Base-by-base conservation (phyloP, 53 echinoderm and acorn worm species). In the Mesocentrotus franciscanus region DNA sequence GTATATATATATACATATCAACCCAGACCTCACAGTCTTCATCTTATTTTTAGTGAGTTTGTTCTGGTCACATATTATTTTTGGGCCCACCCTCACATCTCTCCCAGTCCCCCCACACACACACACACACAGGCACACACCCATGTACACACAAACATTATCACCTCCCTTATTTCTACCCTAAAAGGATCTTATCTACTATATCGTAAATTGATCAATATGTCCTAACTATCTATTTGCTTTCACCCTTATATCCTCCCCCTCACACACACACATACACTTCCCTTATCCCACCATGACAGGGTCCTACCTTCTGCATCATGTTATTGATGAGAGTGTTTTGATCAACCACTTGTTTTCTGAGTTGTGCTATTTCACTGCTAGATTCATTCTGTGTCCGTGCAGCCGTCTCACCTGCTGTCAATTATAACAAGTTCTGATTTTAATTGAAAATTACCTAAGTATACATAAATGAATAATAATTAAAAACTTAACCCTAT, bases 331-430 rank as follows among this genome's bases (percentile, higher is more conserved):
- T 93, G 33, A 81, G 81, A 16, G 17, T 35, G 11, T 78, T 78
- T 24, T 93, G 93, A 57, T 93, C 93, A 60, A 56, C 78, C 16
- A 93, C 60, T 36, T 93, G 93, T 57, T 81, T 79, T 59, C 60
- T 93, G 60, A 93, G 93, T 81, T 60, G 79, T 56, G 33, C 60
- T 4, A 93, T 61, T 33, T 93, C 93, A 42, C 68, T 91, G 74
- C 71, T 92, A 32, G 71, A 71, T 39, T 56, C 72, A 72, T 71
- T 71, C 74, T 92, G 92, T 4, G 92, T 70, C 15, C 16, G 75
- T 35, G 91, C 66, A 91, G 66, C 34, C 9, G 91, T 61, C 34
- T 91, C 91, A 62, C 91, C 91, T 66, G 91, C 91, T 90, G 60
- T 58, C 6, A 90, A 90, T 81, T 9, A 81, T 17, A 81, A 81